A percentile compares a stretch with the other conserved stretches of the same genome.
Conservation (phyloP, 2,113 vertebrate species). For the Lophochroa leadbeateri region DNA sequence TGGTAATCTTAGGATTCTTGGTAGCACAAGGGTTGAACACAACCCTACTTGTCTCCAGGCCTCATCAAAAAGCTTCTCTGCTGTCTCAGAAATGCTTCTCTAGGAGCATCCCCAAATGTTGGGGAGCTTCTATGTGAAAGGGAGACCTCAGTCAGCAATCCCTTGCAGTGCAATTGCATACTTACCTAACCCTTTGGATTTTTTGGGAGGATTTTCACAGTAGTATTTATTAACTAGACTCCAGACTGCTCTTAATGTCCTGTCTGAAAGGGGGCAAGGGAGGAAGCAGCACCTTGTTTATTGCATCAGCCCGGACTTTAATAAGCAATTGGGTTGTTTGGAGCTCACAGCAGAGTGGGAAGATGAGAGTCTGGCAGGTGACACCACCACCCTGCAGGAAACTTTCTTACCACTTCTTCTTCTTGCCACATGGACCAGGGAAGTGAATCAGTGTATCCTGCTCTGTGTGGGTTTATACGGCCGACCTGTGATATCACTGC, state of each 20-base stretch:
- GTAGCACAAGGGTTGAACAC: rapidly evolving
- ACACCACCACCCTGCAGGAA: neutral
- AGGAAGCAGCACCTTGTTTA: neutral
- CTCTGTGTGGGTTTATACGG: neutral
- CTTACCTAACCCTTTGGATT: neutral
- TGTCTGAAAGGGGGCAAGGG: neutral
- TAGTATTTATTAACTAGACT: neutral
- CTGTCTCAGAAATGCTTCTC: neutral
- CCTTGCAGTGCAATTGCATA: neutral
- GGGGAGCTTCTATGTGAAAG: neutral
- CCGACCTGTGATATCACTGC: rapidly evolving
- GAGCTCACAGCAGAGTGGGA: neutral
- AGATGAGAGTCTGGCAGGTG: neutral
- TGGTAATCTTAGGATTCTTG: neutral
- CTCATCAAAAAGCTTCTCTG: neutral
- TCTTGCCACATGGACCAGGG: rapidly evolving
- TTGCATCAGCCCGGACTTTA: neutral
- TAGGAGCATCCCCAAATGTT: neutral
- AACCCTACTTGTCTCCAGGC: neutral
- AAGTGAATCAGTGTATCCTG: neutral
- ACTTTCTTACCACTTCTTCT: neutral
- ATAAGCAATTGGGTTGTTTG: neutral
- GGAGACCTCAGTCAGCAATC: neutral
- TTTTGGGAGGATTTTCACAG: neutral
- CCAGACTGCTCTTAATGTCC: neutral